phyloP scores from a whole-genome alignment of 2,888 invertebrate species.

The Drosophila macrospina region DNA sequence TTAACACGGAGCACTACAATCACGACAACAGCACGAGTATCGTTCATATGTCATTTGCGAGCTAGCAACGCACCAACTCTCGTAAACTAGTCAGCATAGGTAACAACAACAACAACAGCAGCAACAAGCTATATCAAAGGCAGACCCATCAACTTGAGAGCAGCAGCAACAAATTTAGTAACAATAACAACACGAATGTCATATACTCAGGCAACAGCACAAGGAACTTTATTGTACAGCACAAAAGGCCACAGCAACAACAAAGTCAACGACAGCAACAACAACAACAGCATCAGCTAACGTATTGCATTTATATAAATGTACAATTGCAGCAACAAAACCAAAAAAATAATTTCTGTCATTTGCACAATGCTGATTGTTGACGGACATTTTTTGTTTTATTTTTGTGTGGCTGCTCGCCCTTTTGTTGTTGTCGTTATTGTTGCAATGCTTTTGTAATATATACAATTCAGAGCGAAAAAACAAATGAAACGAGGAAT shows the following conservation, averaged over 20 bases:
- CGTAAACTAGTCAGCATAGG: slow-evolving; percentile 61
- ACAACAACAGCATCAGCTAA: slow-evolving; percentile 35
- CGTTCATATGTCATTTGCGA: slow-evolving; percentile 74
- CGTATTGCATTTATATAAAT: slow-evolving; percentile 65
- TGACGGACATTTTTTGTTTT: slow-evolving; percentile 10
- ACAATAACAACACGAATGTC: slow-evolving; percentile 31
- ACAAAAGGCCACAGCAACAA: slow-evolving; percentile 48
- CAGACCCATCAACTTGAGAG: slow-evolving; percentile 40
- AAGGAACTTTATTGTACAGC: slow-evolving; percentile 61
- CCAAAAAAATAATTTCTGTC: slow-evolving; percentile 40
- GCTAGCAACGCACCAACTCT: slow-evolving; percentile 82
- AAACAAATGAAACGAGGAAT: slow-evolving; percentile 48
- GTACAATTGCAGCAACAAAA: slow-evolving; percentile 32
- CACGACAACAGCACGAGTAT: slow-evolving; percentile 84
- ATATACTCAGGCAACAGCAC: slow-evolving; percentile 63
- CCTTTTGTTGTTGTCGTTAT: slow-evolving; percentile 43
- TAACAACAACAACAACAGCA: slow-evolving; percentile 40
- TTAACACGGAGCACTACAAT: slow-evolving; percentile 89
- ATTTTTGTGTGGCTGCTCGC: slow-evolving; percentile 52
- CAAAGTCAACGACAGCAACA: slow-evolving; percentile 23
- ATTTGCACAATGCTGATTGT: slow-evolving; percentile 47
- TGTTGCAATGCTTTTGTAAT: slow-evolving; percentile 62
- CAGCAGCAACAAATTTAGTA: slow-evolving; percentile 42
- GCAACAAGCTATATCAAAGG: slow-evolving; percentile 44
- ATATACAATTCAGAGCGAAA: slow-evolving; percentile 53